phyloP scores from a whole-genome alignment of 2,113 vertebrate species.

The Pomatostomus ruficeps region DNA sequence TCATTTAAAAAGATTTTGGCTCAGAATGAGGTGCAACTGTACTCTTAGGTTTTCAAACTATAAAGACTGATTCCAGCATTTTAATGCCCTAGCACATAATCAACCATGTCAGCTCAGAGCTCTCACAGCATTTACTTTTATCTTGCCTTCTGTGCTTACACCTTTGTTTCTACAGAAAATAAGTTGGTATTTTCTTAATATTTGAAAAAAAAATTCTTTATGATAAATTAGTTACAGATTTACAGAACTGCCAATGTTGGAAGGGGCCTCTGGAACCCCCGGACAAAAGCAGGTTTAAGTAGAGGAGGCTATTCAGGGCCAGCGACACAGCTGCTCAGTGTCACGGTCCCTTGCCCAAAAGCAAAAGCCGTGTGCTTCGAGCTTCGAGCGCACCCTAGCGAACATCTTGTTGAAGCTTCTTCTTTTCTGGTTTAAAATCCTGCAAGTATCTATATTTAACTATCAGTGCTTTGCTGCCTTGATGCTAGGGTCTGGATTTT shows the following conservation, averaged over 20 bases:
- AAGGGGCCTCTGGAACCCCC: not conserved
- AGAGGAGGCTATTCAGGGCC: not conserved
- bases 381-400: constrained; percentile 17
- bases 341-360: accelerated
- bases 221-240: not conserved
- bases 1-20: not conserved
- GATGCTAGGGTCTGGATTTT: not conserved
- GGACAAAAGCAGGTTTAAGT: not conserved
- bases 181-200: not conserved
- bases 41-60: not conserved
- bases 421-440: not conserved
- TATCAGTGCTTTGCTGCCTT: not conserved
- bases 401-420: not conserved
- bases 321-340: not conserved
- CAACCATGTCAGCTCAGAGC: not conserved
- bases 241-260: not conserved
- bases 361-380: not conserved
- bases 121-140: not conserved
- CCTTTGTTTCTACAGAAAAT: not conserved
- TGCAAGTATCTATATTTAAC: not conserved
- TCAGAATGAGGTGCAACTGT: not conserved
- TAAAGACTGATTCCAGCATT: not conserved
- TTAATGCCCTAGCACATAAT: not conserved
- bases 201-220: not conserved
- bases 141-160: not conserved